These are phyloP conservation scores for Chironomus riparius DNA, from an alignment of 2,888 invertebrate genomes.

Conservation along the genomic window DNA sequence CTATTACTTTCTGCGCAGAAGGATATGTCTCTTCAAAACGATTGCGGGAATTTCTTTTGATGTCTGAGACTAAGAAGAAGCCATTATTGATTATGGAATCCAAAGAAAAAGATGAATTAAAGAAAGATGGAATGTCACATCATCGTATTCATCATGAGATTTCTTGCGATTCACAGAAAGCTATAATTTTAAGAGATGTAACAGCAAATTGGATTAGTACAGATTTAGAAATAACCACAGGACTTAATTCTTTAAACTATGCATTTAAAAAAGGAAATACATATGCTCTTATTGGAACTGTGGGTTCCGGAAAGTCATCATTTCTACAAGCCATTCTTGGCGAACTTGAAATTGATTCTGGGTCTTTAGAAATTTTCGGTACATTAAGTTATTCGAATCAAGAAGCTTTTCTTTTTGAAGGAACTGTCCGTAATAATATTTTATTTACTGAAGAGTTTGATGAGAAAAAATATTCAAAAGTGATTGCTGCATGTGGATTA, in stretches of 20 bases:
- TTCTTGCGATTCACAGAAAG: constrained; percentile 15
- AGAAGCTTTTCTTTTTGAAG: constrained; percentile 72
- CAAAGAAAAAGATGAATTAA: constrained; percentile 1
- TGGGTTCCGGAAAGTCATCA: constrained; percentile 67
- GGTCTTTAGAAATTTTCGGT: constrained; percentile 53
- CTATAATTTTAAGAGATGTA: constrained; percentile 26
- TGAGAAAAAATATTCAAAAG: constrained; percentile 46
- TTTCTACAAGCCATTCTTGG: constrained; percentile 62
- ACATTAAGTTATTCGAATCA: constrained; percentile 67
- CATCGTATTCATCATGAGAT: constrained; percentile 16
- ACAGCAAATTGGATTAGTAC: constrained; percentile 22
- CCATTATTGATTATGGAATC: constrained; percentile 24
- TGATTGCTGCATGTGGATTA: constrained; percentile 52
- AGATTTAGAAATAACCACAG: constrained; percentile 10
- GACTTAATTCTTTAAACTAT: constrained; percentile 27
- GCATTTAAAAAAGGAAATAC: constrained; percentile 25
- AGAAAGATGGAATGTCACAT: background rate
- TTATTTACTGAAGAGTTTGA: constrained; percentile 68
- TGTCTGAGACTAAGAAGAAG: constrained; percentile 33
- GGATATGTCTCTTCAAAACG: constrained; percentile 63
- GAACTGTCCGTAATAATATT: constrained; percentile 84
- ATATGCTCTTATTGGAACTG: constrained; percentile 56
- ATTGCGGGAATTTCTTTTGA: constrained; percentile 55
- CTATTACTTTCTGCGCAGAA: constrained; percentile 67
- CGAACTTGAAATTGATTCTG: constrained; percentile 55